These are phyloP conservation scores for Hafferia zeledoni DNA, from an alignment of 2,797 vertebrate species.

Conservation along the genomic window DNA sequence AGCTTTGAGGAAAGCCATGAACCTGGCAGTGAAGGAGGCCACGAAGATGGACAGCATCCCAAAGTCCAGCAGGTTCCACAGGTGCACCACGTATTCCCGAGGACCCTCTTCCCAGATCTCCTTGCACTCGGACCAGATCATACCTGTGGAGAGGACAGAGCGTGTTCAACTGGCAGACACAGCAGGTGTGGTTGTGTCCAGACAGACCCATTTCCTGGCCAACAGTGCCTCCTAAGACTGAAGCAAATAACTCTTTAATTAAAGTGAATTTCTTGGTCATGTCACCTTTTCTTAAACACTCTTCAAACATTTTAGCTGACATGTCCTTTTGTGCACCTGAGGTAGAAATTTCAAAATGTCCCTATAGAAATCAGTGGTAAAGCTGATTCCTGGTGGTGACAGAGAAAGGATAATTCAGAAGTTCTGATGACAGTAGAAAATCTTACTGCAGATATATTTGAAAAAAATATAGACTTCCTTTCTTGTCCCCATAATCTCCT, in stretches of 20 bases:
- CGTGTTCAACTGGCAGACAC: not conserved
- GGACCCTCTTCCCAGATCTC: constrained; percentile 96
- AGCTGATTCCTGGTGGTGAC: not conserved
- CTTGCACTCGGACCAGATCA: constrained; percentile 98
- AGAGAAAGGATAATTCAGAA: not conserved
- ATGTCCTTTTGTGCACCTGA: not conserved
- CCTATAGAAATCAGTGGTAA: accelerated
- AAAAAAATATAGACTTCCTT: not conserved
- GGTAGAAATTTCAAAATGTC: not conserved
- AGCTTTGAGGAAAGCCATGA: constrained; percentile 97
- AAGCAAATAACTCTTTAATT: not conserved
- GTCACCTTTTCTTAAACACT: not conserved
- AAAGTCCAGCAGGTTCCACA: constrained; percentile 96
- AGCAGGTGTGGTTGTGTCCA: not conserved
- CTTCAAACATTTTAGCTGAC: not conserved
- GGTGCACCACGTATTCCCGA: constrained; percentile 90
- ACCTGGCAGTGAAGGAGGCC: constrained; percentile 92
- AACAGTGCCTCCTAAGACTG: accelerated
- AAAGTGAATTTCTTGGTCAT: accelerated
- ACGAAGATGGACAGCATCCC: constrained; percentile 97
- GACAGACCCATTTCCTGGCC: not conserved
- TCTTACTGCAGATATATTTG: not conserved
- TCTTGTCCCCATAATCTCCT: not conserved
- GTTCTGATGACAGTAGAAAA: not conserved
- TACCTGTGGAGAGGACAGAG: constrained; percentile 72